Evolutionary conservation across 2,113 vertebrate species (phyloP), one percentile per base, ranked within the genome.

Genomic region (Lasiurus cinereus): DNA sequence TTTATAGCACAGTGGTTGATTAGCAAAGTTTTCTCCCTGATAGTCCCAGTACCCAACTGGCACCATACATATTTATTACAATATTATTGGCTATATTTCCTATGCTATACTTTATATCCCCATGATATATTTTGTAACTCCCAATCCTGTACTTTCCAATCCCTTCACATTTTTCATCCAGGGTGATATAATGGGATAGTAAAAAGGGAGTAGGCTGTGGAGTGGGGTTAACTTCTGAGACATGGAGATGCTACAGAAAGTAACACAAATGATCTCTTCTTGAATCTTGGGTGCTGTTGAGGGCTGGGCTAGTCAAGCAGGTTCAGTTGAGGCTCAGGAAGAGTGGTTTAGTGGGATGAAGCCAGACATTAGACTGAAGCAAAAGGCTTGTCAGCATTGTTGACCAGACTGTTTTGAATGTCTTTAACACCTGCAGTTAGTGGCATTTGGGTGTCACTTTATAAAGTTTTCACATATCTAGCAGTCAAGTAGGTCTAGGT

Each of bases 401-500:
- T 16, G 8, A 54, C 5, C 1, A 77, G 7, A 0, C n/a, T 50
- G 16, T 3, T 54, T 27, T 36, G 36, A 1, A 15, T 13, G 5
- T 27, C 22, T 2, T 27, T 52, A 56, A 5, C 0, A 50, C 5
- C 8, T 67, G 21, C 8, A 62, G 14, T 72, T 24, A 79, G 4
- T 80, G 48, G 5, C 18, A 14, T 76, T 62, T 43, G 27, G 3
- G 0, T 46, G 7, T 24, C n/a, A 83, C 48, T n/a, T 54, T 19
- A 13, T 48, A 5, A 64, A 39, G 7, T 13, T 90, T 92, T 80
- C 46, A 24, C 39, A 43, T 9, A 27, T 0, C 46, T 2, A 62
- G 31, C 6, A 31, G 9, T 14, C 27, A 56, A 7, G 13, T 29
- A 62, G 10, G 1, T 70, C 64, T 69, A 43, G 7, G 0, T 33